phyloP scores from a whole-genome alignment of 2,797 vertebrate genomes.

The Cyclura pinguis region DNA sequence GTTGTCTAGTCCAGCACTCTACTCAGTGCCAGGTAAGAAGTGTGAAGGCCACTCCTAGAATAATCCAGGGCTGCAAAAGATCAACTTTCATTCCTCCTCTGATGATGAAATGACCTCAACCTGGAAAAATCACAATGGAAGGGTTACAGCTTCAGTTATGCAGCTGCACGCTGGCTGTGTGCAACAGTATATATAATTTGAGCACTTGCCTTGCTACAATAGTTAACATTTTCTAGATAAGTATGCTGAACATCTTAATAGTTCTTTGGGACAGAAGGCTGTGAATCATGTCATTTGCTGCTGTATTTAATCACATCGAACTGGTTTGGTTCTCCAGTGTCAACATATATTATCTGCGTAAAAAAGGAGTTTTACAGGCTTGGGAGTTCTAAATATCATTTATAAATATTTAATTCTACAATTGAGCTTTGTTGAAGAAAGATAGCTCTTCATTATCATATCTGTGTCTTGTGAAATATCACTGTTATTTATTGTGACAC shows the following conservation, averaged over 20 bases:
- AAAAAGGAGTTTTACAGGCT: constrained; percentile 71
- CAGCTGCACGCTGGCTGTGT: constrained; percentile 32
- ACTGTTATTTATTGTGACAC: constrained; percentile 73
- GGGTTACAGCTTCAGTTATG: not conserved
- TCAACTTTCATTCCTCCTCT: not conserved
- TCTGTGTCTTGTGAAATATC: constrained; percentile 76
- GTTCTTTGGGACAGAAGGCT: constrained; percentile 37
- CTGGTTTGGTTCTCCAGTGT: constrained; percentile 75
- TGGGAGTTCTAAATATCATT: constrained; percentile 77
- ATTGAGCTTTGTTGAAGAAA: constrained; percentile 75
- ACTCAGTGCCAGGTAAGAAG: not conserved
- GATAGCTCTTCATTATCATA: constrained; percentile 77
- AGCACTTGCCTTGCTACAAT: constrained; percentile 25
- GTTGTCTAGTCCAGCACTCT: not conserved
- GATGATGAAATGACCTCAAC: not conserved
- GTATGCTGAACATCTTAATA: constrained; percentile 34
- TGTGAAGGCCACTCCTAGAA: not conserved
- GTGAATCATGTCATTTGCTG: constrained; percentile 68
- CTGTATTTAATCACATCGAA: constrained; percentile 74
- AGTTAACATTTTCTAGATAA: constrained; percentile 28
- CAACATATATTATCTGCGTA: constrained; percentile 76
- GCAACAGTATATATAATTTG: accelerated
- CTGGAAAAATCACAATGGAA: not conserved
- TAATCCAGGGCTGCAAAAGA: not conserved
- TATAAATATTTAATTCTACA: constrained; percentile 80